Percentiles rank a stretch among this genome's conserved stretches.
These are phyloP conservation scores for Rugalucina vietnamica DNA, from an alignment of 2,888 invertebrate genomes.

Conservation along the genomic window DNA sequence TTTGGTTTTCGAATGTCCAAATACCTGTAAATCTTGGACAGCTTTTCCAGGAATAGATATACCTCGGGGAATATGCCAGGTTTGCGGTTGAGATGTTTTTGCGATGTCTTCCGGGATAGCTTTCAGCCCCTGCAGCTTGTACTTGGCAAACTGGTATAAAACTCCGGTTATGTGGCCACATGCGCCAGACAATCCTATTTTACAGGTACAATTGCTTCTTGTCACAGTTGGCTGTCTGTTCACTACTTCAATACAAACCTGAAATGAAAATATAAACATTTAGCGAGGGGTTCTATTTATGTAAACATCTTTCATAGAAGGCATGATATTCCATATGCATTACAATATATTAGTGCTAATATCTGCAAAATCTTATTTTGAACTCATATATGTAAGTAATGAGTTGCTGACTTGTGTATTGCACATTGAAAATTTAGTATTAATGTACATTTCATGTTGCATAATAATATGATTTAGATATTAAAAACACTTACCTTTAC, in stretches of 20 bases:
- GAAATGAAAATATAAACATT: neutral
- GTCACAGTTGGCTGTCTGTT: neutral
- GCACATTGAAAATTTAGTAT: too few relatives aligned
- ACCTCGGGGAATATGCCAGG: neutral
- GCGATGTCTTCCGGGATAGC: neutral
- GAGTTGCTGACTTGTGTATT: too few relatives aligned
- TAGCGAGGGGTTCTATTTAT: too few relatives aligned
- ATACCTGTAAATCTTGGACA: neutral
- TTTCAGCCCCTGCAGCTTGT: neutral
- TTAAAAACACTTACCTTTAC: neutral
- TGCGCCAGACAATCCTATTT: neutral
- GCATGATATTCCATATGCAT: too few relatives aligned
- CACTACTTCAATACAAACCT: neutral
- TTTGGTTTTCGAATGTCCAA: neutral
- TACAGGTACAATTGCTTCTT: neutral
- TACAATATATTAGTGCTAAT: too few relatives aligned
- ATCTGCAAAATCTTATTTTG: too few relatives aligned
- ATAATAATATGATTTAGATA: too few relatives aligned
- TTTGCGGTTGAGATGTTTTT: neutral
- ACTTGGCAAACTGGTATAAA: neutral
- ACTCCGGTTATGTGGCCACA: neutral
- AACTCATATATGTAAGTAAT: too few relatives aligned
- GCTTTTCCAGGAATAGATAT: neutral
- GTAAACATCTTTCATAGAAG: too few relatives aligned
- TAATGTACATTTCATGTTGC: too few relatives aligned